Base-by-base conservation (phyloP, 2,797 vertebrate genomes). In the Scarus forsteni region DNA sequence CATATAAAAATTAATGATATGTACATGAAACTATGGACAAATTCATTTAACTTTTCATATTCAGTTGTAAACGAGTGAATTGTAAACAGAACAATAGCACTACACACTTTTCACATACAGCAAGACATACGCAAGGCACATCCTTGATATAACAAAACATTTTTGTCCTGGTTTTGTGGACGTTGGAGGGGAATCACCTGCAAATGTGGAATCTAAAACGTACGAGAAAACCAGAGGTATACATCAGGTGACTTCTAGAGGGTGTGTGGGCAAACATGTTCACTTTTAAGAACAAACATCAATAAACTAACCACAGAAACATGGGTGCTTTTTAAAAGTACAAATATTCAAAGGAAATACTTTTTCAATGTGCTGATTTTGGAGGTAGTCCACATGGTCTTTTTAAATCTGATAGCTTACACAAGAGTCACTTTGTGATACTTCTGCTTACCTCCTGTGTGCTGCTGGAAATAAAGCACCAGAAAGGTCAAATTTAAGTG, bases 51-150 rank as follows among this genome's bases (percentile, higher is more conserved):
- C 69, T 79, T 58, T 79, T 80, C 65, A 70, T 85, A 85, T 81
- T 86, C 84, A 73, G 71, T 73, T 88, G 91, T 94, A 92, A 92
- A 92, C 89, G 92, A 88, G 64, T 85, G 66, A 85, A 86, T 54
- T 91, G 91, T 92, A 93, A 94, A 93, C 89, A 89, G 87, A 87
- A 85, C 65, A 72, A 88, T 57, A 87, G 75, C 83, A 89, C 79
- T 83, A 80, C 90, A 86, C 84, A 87, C 70, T 54, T 81, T 79
- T 87, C 72, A 81, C 64, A 56, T 64, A 88, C 86, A 81, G 71
- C 75, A 86, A 89, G 78, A 88, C 70, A 77, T 81, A 90, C 70
- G 73, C 80, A 93, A 94, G 93, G 94, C 92, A 94, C 93, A 88
- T 90, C 85, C 84, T 92, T 78, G 75, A 93, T 88, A 91, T 87